A percentile compares a stretch with the other conserved stretches of the same genome.
phyloP scores from a whole-genome alignment of 2,113 vertebrate species.

The Aspidoscelis tigris region DNA sequence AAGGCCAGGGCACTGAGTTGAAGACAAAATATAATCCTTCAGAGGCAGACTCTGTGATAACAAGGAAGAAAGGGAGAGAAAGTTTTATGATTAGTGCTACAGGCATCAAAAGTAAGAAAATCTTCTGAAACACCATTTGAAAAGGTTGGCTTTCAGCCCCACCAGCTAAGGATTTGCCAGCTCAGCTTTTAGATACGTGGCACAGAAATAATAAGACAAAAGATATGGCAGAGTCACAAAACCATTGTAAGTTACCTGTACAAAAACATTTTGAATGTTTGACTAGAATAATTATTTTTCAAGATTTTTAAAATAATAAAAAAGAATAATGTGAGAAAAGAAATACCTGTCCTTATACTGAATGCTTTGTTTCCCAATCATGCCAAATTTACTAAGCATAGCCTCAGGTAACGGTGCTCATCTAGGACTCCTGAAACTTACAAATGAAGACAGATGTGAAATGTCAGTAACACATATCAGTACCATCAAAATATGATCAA shows the following conservation, averaged over 20 bases:
- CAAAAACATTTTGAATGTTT: not conserved
- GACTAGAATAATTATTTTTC: not conserved
- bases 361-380: slow-evolving; percentile 19
- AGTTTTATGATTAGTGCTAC: not conserved
- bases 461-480: not conserved
- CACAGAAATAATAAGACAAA: not conserved
- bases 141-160: not conserved
- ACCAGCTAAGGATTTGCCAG: not conserved
- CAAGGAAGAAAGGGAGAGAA: no score
- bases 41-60: not conserved
- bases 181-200: not conserved
- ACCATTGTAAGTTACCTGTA: not conserved
- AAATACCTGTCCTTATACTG: not conserved
- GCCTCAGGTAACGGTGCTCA: not conserved
- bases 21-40: not conserved
- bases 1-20: not conserved
- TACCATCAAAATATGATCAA: not conserved
- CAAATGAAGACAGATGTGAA: slow-evolving; percentile 13
- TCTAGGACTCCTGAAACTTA: not conserved
- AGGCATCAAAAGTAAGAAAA: not conserved
- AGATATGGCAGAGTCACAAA: not conserved
- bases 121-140: not conserved
- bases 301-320: no score
- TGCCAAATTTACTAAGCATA: not conserved
- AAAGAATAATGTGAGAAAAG: slow-evolving; percentile 26